These are phyloP conservation scores for Nannoperca obscura DNA, from an alignment of 2,797 vertebrate species.

Conservation along the genomic window DNA sequence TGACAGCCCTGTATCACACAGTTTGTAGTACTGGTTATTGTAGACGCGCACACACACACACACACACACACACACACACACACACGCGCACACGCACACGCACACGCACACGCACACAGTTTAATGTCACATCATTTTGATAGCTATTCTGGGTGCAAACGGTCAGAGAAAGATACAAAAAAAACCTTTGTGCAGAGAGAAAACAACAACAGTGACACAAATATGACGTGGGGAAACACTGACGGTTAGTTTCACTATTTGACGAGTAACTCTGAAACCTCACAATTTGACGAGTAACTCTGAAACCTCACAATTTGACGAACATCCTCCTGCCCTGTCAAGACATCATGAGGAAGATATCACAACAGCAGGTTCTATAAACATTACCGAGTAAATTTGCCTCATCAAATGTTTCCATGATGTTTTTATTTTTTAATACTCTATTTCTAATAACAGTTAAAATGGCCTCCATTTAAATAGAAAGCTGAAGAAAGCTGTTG, in stretches of 20 bases:
- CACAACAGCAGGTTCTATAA: conserved; percentile 6
- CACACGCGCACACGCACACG: no score
- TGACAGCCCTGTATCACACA: no score
- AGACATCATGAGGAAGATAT: background rate
- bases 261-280: conserved; percentile 25
- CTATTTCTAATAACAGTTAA: background rate
- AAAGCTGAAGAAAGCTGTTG: background rate
- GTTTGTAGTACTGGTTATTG: no score
- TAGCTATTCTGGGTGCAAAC: background rate
- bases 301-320: conserved; percentile 30
- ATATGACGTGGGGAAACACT: conserved; percentile 34
- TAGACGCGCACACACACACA: no score
- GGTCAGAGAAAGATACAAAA: background rate
- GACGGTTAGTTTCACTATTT: conserved; percentile 36
- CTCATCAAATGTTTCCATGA: conserved; percentile 33
- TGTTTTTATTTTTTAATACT: background rate
- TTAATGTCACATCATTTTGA: background rate
- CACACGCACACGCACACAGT: no score
- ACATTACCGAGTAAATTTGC: background rate
- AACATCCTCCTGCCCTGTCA: conserved; percentile 24
- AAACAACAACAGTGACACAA: conserved; percentile 25
- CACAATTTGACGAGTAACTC: conserved; percentile 6
- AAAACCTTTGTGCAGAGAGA: background rate
- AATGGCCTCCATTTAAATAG: background rate
- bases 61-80: no score